Evolutionary conservation across 2,888 invertebrate species (phyloP).

Genomic region (Cephonodes hylas): DNA sequence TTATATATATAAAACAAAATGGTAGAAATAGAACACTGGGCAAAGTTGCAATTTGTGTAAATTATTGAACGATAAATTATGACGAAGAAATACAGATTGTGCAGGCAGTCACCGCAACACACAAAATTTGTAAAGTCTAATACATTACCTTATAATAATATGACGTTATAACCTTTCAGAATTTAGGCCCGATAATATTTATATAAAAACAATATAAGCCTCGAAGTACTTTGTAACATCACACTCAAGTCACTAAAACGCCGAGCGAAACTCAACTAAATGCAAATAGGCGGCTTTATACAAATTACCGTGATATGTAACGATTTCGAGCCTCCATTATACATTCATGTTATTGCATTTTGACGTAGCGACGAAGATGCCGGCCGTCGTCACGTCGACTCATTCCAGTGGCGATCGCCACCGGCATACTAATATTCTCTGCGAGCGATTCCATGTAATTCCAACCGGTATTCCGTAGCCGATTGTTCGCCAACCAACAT

Average conservation of each 20-base stretch:
- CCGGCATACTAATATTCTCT: slow-evolving; percentile 74
- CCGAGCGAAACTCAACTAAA: not conserved
- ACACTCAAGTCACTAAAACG: not conserved
- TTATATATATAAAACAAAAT: too few relatives aligned
- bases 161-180: not conserved
- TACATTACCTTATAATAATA: not conserved
- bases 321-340: slow-evolving; percentile 20
- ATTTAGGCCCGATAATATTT: not conserved
- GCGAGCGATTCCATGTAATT: slow-evolving; percentile 72
- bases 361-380: slow-evolving; percentile 57
- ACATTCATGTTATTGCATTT: slow-evolving; percentile 52
- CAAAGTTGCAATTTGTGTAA: too few relatives aligned
- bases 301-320: slow-evolving; percentile 20
- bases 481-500: slow-evolving; percentile 63
- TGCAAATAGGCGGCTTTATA: slow-evolving; percentile 15
- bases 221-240: not conserved
- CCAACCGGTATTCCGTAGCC: slow-evolving; percentile 59
- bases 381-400: slow-evolving; percentile 67
- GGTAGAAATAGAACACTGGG: too few relatives aligned
- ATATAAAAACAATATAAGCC: not conserved
- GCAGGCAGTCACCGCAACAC: too few relatives aligned
- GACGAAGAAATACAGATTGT: too few relatives aligned
- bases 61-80: too few relatives aligned
- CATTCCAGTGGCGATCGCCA: slow-evolving; percentile 72
- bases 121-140: not conserved